Conservation (phyloP, 2,888 invertebrate species). For the Acanthopleura granulata region DNA sequence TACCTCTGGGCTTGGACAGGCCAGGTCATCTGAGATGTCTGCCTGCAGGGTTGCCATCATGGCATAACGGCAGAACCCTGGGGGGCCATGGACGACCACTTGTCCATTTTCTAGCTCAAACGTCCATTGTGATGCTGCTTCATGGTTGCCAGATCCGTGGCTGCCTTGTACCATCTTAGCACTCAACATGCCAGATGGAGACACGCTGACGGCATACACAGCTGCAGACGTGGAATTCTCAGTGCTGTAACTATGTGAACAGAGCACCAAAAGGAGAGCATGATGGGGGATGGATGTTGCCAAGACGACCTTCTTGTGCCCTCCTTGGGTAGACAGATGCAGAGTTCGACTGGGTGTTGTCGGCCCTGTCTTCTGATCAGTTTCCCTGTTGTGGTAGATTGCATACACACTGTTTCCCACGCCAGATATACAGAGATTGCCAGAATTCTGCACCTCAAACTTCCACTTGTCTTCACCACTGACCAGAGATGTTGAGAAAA, state of each 20-base stretch:
- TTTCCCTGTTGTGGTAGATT: conserved; percentile 45
- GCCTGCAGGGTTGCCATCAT: conserved; percentile 39
- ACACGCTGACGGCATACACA: conserved; percentile 37
- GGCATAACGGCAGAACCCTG: conserved; percentile 49
- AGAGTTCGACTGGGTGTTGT: conserved; percentile 23
- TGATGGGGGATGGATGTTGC: conserved; percentile 27
- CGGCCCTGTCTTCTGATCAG: conserved; percentile 18
- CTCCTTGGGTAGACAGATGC: conserved; percentile 41
- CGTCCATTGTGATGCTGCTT: conserved; percentile 42
- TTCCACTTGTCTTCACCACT: conserved; percentile 49
- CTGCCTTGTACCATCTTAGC: conserved; percentile 31
- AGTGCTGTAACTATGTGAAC: conserved; percentile 48
- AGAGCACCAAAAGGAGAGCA: conserved; percentile 40
- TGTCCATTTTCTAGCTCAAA: conserved; percentile 34
- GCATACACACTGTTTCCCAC: conserved; percentile 34
- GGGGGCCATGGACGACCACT: conserved; percentile 42
- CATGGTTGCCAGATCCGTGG: conserved; percentile 33
- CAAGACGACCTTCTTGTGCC: conserved; percentile 28
- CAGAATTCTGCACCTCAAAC: conserved; percentile 31
- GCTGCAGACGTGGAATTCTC: conserved; percentile 45
- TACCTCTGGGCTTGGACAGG: conserved; percentile 41
- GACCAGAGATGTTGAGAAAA: conserved; percentile 32
- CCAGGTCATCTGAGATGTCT: conserved; percentile 15
- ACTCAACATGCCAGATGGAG: conserved; percentile 22
- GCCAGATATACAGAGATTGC: conserved; percentile 33